phyloP scores from a whole-genome alignment of 2,113 vertebrate genomes.

The Heterocephalus glaber region DNA sequence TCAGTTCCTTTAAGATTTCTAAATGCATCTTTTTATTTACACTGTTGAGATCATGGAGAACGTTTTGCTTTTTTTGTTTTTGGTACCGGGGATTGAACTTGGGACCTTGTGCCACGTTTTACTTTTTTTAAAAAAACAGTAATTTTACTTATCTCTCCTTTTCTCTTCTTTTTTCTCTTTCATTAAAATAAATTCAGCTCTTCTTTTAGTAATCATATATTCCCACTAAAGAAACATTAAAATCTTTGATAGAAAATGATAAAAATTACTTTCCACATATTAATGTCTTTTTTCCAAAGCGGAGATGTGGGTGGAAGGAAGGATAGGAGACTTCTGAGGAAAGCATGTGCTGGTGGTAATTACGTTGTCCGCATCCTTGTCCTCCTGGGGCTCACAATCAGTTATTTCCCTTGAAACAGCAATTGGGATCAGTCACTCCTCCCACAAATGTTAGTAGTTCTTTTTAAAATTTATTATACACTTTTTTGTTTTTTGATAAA shows the following conservation, averaged over 20 bases:
- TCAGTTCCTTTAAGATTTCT: neutral
- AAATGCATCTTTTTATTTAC: neutral
- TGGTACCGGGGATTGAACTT: too few relatives aligned
- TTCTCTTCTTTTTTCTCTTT: constrained; percentile 76
- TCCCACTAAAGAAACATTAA: constrained; percentile 84
- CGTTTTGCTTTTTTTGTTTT: neutral
- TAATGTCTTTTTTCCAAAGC: neutral
- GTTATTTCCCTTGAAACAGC: neutral
- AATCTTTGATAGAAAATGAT: neutral
- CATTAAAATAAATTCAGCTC: constrained; percentile 90
- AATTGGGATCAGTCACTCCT: neutral
- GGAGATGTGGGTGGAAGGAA: neutral
- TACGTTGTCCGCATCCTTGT: neutral
- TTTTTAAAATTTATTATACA: neutral
- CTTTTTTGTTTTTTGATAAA: neutral
- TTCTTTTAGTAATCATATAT: constrained; percentile 88
- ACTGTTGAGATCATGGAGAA: neutral
- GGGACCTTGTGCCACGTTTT: too few relatives aligned
- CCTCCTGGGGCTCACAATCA: neutral
- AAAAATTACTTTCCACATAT: neutral
- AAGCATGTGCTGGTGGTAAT: neutral
- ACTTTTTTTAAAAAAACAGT: neutral
- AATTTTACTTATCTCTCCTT: constrained; percentile 81
- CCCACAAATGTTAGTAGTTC: neutral
- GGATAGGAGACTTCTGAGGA: neutral